These are phyloP conservation scores for Phrynocephalus guinanensis DNA, from an alignment of 2,797 vertebrate species.

Conservation along the genomic window DNA sequence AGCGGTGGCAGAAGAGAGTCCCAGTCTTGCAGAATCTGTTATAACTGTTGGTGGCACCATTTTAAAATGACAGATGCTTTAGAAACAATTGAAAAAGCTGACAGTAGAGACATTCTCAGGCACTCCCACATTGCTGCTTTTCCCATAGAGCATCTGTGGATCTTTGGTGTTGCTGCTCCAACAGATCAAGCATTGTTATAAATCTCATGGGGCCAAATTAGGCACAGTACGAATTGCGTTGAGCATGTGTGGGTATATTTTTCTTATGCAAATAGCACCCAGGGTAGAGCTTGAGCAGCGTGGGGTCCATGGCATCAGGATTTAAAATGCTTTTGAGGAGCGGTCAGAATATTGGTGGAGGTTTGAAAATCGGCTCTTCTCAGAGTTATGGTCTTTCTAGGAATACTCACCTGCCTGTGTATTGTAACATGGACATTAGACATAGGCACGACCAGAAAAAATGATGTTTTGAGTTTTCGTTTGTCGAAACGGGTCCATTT, in stretches of 20 bases:
- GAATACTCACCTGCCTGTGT: no score
- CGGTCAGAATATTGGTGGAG: no score
- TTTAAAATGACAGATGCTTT: conserved; percentile 35
- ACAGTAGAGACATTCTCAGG: background rate
- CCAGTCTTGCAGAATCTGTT: background rate
- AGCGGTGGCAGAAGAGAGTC: background rate
- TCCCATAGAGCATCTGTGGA: background rate
- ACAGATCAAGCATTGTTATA: background rate
- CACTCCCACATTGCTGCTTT: background rate
- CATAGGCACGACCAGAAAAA: no score
- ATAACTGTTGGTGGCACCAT: background rate
- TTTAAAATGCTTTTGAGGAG: background rate
- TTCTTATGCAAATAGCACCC: background rate
- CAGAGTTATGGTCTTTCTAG: no score
- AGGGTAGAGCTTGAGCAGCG: background rate
- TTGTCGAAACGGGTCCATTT: no score
- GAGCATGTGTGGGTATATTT: background rate
- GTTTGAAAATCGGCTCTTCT: no score
- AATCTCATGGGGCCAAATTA: background rate
- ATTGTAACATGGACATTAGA: no score
- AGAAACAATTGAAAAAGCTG: background rate
- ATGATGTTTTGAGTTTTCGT: no score
- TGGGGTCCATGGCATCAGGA: background rate
- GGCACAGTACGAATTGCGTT: background rate
- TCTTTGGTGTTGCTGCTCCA: background rate